These are phyloP conservation scores for Nephrocerus scutellatus DNA, from an alignment of 2,888 invertebrate genomes.

Conservation along the genomic window DNA sequence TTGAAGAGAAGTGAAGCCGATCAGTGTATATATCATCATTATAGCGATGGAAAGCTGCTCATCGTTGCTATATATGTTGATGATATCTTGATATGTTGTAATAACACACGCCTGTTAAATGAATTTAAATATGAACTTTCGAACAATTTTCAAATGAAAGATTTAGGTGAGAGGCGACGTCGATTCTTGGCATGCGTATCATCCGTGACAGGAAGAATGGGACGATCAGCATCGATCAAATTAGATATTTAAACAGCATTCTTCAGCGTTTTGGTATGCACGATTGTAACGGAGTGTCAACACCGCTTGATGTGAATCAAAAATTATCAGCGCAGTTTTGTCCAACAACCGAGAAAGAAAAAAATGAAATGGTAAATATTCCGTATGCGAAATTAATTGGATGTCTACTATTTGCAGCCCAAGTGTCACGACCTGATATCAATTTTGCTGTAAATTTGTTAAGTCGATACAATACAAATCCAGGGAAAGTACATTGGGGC, in stretches of 20 bases:
- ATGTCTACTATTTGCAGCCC: constrained; percentile 17
- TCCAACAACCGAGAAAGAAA: constrained; percentile 16
- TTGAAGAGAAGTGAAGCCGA: constrained; percentile 11
- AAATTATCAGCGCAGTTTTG: constrained; percentile 16
- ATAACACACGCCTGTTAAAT: too few relatives aligned
- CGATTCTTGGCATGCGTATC: too few relatives aligned
- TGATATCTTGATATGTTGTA: too few relatives aligned
- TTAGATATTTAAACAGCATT: constrained; percentile 7
- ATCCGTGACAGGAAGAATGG: too few relatives aligned
- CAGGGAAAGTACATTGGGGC: constrained; percentile 20
- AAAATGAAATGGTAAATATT: constrained; percentile 17
- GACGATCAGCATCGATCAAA: neutral
- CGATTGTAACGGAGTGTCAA: constrained; percentile 15
- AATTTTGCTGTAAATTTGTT: constrained; percentile 14
- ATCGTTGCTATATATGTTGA: constrained; percentile 16
- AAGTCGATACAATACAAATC: constrained; percentile 14
- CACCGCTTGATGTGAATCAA: constrained; percentile 20
- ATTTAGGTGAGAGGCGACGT: too few relatives aligned
- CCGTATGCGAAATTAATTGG: constrained; percentile 21
- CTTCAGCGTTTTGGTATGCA: constrained; percentile 16
- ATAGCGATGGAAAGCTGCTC: constrained; percentile 4
- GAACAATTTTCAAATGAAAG: too few relatives aligned
- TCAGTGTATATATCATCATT: constrained; percentile 14
- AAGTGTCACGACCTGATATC: constrained; percentile 20
- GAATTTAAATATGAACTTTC: too few relatives aligned